phyloP scores from a whole-genome alignment of 2,113 vertebrate genomes.

The Xyliphius kryptos region DNA sequence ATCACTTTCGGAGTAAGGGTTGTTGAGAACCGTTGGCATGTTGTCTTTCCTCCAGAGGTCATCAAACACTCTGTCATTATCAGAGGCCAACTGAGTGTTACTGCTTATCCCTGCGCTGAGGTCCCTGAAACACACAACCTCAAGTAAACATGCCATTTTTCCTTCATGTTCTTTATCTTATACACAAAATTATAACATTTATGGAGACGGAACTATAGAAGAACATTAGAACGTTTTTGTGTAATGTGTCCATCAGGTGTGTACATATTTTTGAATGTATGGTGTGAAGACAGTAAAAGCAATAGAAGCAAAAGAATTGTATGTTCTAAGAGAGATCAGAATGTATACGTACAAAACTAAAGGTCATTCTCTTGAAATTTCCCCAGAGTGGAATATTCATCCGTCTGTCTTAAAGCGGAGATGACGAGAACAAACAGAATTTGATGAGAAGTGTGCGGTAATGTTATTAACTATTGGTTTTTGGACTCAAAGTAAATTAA shows the following conservation, averaged over 20 bases:
- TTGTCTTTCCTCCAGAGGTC: constrained; percentile 70
- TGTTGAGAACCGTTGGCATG: constrained; percentile 65
- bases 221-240: no score
- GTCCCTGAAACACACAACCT: constrained; percentile 65
- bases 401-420: background rate
- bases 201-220: no score
- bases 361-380: background rate
- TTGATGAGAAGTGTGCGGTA: background rate
- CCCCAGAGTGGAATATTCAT: background rate
- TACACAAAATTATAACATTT: no score
- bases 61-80: constrained; percentile 62
- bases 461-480: background rate
- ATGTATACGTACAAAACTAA: background rate
- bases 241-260: no score
- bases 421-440: background rate
- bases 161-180: no score
- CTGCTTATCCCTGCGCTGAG: constrained; percentile 61
- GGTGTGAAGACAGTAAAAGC: no score
- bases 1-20: constrained; percentile 66
- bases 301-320: no score
- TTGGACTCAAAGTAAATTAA: background rate
- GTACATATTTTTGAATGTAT: no score
- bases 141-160: background rate
- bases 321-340: no score
- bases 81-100: constrained; percentile 56